Conservation (phyloP, 2,113 vertebrate genomes). For the Melierax canorus region DNA sequence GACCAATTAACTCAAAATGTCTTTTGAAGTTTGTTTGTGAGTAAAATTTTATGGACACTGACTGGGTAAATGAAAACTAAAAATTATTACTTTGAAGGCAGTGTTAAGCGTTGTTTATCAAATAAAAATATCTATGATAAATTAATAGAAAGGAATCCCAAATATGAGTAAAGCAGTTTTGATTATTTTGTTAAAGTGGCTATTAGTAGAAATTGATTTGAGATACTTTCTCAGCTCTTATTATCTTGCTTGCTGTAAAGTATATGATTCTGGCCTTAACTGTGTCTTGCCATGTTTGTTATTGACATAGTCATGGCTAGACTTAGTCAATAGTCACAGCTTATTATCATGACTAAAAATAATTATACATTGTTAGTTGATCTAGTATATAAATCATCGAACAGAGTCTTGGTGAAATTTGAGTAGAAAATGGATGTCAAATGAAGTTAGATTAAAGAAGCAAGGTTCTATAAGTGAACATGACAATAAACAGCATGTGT, state of each 20-base stretch:
- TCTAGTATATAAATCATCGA: neutral
- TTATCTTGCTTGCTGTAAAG: neutral
- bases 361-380: neutral
- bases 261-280: neutral
- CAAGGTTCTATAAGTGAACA: neutral
- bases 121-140: neutral
- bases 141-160: neutral
- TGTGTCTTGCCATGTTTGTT: neutral
- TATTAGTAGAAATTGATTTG: constrained; percentile 38
- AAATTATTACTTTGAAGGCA: neutral
- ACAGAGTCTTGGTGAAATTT: neutral
- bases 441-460: neutral
- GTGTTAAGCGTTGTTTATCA: neutral
- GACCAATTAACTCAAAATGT: neutral
- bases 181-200: neutral
- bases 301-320: neutral
- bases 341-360: neutral
- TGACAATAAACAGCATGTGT: neutral
- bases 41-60: neutral
- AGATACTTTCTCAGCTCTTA: neutral
- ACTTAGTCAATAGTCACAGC: neutral
- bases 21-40: neutral
- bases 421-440: neutral
- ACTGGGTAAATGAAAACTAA: neutral
- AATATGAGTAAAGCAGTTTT: neutral